These are phyloP conservation scores for Nomada fabriciana DNA, from an alignment of 2,888 invertebrate species.

Conservation along the genomic window DNA sequence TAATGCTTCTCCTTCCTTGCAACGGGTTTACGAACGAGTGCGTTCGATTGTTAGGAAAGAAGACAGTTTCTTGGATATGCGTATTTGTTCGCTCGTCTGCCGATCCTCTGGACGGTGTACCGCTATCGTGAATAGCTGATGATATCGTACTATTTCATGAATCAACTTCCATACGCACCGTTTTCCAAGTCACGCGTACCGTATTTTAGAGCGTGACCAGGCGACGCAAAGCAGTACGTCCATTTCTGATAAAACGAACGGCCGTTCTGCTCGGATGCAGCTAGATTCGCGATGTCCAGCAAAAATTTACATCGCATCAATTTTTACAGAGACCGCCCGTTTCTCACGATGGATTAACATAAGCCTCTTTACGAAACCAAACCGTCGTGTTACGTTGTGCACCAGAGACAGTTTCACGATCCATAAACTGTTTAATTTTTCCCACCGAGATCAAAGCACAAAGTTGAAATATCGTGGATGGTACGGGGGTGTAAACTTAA, in stretches of 20 bases:
- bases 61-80: background rate
- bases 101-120: conserved; percentile 34
- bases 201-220: conserved; percentile 72
- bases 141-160: conserved; percentile 62
- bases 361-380: background rate
- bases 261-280: conserved; percentile 58
- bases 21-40: background rate
- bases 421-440: background rate
- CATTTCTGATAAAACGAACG: conserved; percentile 48
- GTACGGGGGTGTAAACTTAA: background rate
- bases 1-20: background rate
- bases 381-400: background rate
- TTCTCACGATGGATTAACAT: conserved; percentile 24
- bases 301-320: conserved; percentile 41
- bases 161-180: conserved; percentile 65
- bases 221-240: conserved; percentile 55
- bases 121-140: conserved; percentile 52
- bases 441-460: background rate
- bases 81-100: conserved; percentile 15
- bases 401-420: background rate
- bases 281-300: conserved; percentile 51
- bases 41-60: background rate
- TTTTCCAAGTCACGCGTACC: conserved; percentile 70
- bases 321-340: background rate
- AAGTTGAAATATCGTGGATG: background rate